These are phyloP conservation scores for Acanthiza pusilla DNA, from an alignment of 2,797 vertebrate species.

Conservation along the genomic window DNA sequence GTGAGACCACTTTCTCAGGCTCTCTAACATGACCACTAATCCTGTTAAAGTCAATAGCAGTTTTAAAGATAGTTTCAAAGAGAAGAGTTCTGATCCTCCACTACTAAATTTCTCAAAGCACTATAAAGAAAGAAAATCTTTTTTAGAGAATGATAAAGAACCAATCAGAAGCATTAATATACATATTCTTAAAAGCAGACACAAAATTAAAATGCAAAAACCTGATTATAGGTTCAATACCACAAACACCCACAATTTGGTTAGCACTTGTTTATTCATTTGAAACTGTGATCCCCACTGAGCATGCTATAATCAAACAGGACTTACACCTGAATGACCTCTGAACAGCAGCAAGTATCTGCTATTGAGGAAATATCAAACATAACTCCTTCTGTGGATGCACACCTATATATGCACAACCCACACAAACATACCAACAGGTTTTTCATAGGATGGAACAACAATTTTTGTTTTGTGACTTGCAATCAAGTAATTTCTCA, in stretches of 20 bases:
- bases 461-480: not conserved
- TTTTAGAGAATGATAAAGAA: not conserved
- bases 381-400: not conserved
- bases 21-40: not conserved
- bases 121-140: not conserved
- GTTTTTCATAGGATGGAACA: not conserved
- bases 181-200: not conserved
- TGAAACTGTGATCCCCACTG: not conserved
- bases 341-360: not conserved
- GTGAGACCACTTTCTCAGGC: not conserved
- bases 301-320: not conserved
- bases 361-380: not conserved
- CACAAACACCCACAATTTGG: not conserved
- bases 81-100: not conserved
- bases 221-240: not conserved
- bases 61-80: slow-evolving; percentile 35
- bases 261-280: not conserved
- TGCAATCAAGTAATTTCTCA: not conserved
- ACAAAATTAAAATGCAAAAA: not conserved
- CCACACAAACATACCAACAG: not conserved
- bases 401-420: not conserved
- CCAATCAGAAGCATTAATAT: not conserved
- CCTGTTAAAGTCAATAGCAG: slow-evolving; percentile 5
- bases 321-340: not conserved
- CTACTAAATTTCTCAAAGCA: not conserved